These are phyloP conservation scores for Atta colombica DNA, from an alignment of 1,140 invertebrate species.

Conservation along the genomic window DNA sequence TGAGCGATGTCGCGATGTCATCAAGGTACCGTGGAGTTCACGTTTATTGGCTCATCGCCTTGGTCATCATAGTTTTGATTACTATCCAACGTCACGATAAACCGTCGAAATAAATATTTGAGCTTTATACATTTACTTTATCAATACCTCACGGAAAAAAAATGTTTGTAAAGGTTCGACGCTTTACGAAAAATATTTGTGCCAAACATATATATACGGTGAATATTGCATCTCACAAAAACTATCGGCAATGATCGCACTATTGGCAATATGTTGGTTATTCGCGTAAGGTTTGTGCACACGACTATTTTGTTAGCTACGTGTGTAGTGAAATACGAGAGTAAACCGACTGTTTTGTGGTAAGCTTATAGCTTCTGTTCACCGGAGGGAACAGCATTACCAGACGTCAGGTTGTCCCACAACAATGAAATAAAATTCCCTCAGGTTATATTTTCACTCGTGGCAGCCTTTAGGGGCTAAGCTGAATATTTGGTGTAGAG, in stretches of 20 bases:
- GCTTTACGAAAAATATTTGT: background rate
- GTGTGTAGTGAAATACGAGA: slow-evolving; percentile 5
- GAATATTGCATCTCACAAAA: background rate
- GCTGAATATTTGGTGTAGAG: slow-evolving; percentile 36
- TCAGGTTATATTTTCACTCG: slow-evolving; percentile 38
- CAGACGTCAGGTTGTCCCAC: slow-evolving; percentile 46
- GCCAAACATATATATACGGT: background rate
- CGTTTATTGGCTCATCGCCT: background rate
- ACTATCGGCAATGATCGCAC: background rate
- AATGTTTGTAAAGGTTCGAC: background rate
- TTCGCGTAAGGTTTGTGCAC: background rate
- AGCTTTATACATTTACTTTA: background rate
- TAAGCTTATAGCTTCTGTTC: slow-evolving; percentile 33
- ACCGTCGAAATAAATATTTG: background rate
- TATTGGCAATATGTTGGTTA: slow-evolving; percentile 12
- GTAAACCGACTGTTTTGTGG: slow-evolving; percentile 39
- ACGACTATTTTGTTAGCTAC: slow-evolving; percentile 7
- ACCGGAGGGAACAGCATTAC: slow-evolving; percentile 32
- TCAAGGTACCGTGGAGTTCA: background rate
- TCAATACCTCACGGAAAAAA: background rate
- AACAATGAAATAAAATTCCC: slow-evolving; percentile 59
- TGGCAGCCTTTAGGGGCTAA: slow-evolving; percentile 29
- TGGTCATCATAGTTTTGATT: background rate
- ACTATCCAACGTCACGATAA: slow-evolving; percentile 5
- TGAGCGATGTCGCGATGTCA: background rate